These are phyloP conservation scores for Myotis findleyi DNA, from an alignment of 2,797 vertebrate species.

Conservation along the genomic window DNA sequence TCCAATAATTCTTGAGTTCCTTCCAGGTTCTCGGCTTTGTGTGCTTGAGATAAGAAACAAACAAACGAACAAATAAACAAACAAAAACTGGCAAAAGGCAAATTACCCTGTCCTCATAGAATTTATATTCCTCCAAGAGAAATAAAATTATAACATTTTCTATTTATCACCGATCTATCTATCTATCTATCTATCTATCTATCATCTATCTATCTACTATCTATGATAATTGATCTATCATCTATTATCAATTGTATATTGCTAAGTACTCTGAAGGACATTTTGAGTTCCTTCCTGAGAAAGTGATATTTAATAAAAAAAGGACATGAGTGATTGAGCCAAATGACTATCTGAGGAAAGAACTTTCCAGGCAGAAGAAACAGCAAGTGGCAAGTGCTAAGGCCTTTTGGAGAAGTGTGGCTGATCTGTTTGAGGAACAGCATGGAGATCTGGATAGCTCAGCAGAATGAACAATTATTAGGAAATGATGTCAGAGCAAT, in stretches of 20 bases:
- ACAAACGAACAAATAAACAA: not conserved
- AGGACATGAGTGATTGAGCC: not conserved
- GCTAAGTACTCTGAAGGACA: not conserved
- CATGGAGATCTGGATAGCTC: not conserved
- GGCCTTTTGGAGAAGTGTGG: not conserved
- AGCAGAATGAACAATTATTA: not conserved
- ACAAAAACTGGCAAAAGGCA: not conserved
- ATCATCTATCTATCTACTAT: not conserved
- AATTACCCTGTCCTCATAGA: not conserved
- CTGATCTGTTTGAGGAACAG: not conserved
- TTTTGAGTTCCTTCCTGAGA: not conserved
- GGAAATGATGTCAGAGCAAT: not conserved
- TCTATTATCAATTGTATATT: not conserved
- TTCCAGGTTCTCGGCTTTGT: not conserved
- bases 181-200: not conserved
- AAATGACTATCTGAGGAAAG: not conserved
- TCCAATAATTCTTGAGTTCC: not conserved
- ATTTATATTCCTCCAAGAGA: not conserved
- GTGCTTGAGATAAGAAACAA: not conserved
- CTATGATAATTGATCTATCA: not conserved
- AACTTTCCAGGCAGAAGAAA: not conserved
- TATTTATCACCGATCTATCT: not conserved
- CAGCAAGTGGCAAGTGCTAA: not conserved
- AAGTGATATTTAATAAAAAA: not conserved
- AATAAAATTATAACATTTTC: not conserved